Conservation (phyloP, 2,797 vertebrate genomes). For the Pantherophis vulpinus region DNA sequence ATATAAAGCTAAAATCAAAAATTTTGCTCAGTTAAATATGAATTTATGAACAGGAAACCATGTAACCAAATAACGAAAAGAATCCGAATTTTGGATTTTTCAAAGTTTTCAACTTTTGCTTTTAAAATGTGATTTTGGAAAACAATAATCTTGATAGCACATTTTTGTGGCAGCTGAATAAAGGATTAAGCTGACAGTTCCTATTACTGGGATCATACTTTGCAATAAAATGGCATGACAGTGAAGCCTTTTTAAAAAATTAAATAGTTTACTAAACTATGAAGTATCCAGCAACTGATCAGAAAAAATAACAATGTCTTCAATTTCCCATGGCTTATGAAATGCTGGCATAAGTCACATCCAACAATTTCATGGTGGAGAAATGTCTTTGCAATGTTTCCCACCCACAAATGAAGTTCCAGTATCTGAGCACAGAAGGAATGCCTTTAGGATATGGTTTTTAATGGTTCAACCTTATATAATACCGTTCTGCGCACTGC, state of each 20-base stretch:
- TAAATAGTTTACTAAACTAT: neutral
- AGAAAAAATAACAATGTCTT: neutral
- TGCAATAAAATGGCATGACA: neutral
- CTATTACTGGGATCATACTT: neutral
- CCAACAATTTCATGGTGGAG: neutral
- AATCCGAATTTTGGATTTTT: neutral
- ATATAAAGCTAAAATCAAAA: neutral
- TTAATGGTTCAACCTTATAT: neutral
- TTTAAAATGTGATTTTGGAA: neutral
- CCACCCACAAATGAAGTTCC: neutral
- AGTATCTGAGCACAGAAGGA: neutral
- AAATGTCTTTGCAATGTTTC: neutral
- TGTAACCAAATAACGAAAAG: neutral
- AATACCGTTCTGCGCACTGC: neutral
- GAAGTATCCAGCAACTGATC: neutral
- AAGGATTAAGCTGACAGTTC: neutral
- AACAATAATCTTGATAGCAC: neutral
- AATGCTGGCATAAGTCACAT: neutral
- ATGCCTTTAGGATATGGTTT: neutral
- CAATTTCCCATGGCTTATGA: neutral
- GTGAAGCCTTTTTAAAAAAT: neutral
- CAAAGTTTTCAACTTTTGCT: neutral
- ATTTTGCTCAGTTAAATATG: neutral
- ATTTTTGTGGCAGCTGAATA: neutral
- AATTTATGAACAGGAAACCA: neutral